Conservation (phyloP, 2,888 invertebrate species). For the Nasonovia ribisnigri region DNA sequence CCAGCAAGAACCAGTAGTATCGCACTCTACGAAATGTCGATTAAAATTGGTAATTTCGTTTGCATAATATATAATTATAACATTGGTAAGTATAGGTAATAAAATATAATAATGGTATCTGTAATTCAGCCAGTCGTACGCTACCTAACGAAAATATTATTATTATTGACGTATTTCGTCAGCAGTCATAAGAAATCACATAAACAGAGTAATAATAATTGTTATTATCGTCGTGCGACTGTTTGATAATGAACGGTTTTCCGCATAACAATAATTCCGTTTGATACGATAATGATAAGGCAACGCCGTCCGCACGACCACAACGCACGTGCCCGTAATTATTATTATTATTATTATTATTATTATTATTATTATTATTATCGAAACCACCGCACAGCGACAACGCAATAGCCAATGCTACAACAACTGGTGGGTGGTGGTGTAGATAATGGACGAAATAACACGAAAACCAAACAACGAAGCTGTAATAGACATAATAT, state of each 20-base stretch:
- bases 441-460: neutral
- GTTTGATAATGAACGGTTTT: neutral
- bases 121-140: neutral
- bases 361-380: neutral
- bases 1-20: neutral
- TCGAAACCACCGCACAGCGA: neutral
- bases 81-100: neutral
- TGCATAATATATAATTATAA: neutral
- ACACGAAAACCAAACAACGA: neutral
- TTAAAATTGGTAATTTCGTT: neutral
- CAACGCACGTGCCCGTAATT: neutral
- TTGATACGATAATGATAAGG: slow-evolving; percentile 14
- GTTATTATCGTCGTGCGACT: neutral
- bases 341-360: neutral
- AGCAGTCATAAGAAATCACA: neutral
- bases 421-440: neutral
- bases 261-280: slow-evolving; percentile 5
- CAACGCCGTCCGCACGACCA: neutral
- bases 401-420: neutral
- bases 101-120: neutral
- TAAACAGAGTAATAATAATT: neutral
- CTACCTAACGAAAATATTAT: neutral
- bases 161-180: neutral
- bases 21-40: neutral
- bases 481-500: neutral